Evolutionary conservation across 2,113 vertebrate species (phyloP).

Genomic region (Cariama cristata): DNA sequence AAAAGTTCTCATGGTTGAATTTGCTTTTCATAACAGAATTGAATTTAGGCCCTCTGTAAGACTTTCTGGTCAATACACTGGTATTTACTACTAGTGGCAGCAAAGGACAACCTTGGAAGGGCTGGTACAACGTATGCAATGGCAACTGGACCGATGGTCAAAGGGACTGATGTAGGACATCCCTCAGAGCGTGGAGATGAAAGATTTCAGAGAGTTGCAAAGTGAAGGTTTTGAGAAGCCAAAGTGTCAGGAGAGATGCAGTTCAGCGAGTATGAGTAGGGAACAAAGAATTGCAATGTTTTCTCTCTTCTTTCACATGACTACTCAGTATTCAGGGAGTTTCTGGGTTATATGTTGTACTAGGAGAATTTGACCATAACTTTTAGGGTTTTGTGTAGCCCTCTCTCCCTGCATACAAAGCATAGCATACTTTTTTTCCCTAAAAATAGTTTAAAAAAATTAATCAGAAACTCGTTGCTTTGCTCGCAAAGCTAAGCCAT

Average conservation of each 20-base stretch:
- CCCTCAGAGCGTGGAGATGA: not conserved
- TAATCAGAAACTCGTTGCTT: not conserved
- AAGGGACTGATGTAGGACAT: not conserved
- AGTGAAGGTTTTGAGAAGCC: not conserved
- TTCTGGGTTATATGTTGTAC: not conserved
- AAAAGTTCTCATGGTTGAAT: not conserved
- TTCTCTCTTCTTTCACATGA: not conserved
- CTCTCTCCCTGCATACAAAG: not conserved
- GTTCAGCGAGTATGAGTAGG: not conserved
- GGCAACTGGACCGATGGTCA: rapidly evolving
- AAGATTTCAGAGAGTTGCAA: not conserved
- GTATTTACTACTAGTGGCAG: not conserved
- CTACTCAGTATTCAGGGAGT: not conserved
- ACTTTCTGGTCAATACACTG: not conserved
- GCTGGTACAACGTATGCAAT: rapidly evolving
- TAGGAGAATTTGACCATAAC: not conserved
- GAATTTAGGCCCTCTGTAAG: not conserved
- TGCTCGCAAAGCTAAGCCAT: not conserved
- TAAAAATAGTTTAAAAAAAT: not conserved
- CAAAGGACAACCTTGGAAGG: not conserved
- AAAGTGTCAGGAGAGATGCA: not conserved
- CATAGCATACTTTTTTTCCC: not conserved
- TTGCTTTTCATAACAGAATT: not conserved
- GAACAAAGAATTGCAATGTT: not conserved
- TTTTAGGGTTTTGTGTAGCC: not conserved